Evolutionary conservation across 2,888 invertebrate species (phyloP), one percentile per base, ranked within the genome.

Genomic region (Mallateleia sp.): DNA sequence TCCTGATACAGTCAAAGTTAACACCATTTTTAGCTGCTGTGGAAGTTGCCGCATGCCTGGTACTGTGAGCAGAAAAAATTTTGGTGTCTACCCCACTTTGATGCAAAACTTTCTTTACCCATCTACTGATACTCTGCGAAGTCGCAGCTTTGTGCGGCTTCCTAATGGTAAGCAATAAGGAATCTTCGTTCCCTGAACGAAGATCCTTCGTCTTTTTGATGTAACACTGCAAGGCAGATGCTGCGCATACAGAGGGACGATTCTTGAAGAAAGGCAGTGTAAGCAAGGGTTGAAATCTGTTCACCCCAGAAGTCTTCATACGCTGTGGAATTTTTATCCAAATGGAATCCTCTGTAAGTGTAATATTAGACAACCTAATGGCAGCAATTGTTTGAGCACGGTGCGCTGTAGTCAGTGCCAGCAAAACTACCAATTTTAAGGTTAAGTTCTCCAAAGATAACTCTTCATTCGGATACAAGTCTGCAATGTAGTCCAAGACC

Each of bases 291-390:
- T 71, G 69, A 20, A 1, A 28, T 25, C 25, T 50, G 24, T 50
- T 50, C 0, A 54, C 6, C 34, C 47, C 52, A 4, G 69, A 47
- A 8, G 69, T 71, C 18, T 71, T 71, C n/a, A 67, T 67, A n/a
- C 32, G 28, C 4, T 67, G 18, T 45, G 28, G 28, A 6, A 38
- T 28, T 8, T 9, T 67, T 8, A 25, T 52, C n/a, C 6, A 28
- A 71, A 34, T 20, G 2, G 14, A 8, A 15, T 60, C 60, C n/a
- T 60, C 7, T n/a, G 11, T 22, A 22, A 38, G 6, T 11, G 50
- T 50, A 28, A 67, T 52, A 20, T 67, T 67, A 18, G 28, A 32
- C 0, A 67, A 4, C 22, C 52, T 67, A 25, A 67, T 50, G 18
- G 52, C 28, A 1, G 67, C 1, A 20, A 67, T 52, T 4, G 67